Base-by-base conservation (phyloP, 1,140 invertebrate genomes). In the Saccostrea glomerata region DNA sequence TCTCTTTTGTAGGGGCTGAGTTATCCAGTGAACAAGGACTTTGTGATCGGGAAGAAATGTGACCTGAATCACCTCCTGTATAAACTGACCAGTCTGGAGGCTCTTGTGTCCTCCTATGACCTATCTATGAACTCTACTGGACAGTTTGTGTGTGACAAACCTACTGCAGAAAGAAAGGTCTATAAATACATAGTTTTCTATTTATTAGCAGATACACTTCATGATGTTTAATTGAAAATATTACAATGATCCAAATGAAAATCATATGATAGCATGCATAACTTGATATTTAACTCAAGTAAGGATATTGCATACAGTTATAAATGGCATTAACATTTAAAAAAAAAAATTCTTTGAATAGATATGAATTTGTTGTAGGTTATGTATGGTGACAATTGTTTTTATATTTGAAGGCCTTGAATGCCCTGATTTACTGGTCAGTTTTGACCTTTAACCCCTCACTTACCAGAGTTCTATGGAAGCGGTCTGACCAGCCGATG, bases 381-480 rank as follows among this genome's bases (percentile, higher is more conserved):
- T 47, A 47, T 47, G 47, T 47, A 47, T 7, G 9, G 47, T 47
- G 2, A 47, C 47, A 47, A 7, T 47, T 7, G 6, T 47, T 47
- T 6, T 47, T 47, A 47, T 63, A 89, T 86, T 89, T 88, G 23
- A 70, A 94, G 92, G 92, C 94, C 23, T 84, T 93, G 3, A 92
- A 93, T 84, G 89, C 91, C 30, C 83, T 94, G 36, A 91, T 94
- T 13, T 91, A 95, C 17, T 95, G 94, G 94, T 93, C 95, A 9
- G 93, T 93, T 4, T 91, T 95, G 56, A 94, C 92, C 47, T 93
- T 92, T 88, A 90, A 93, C n/a, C 87, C 90, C 9, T 90, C 93
- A 66, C 86, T 95, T 40, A 94, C 94, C 6, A 95, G 94, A 86
- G 91, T 94, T 12, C 86, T 95, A 23, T 95, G 95, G 95, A 95